Base-by-base conservation (phyloP, 2,888 invertebrate species). In the Steinernema hermaphroditum region DNA sequence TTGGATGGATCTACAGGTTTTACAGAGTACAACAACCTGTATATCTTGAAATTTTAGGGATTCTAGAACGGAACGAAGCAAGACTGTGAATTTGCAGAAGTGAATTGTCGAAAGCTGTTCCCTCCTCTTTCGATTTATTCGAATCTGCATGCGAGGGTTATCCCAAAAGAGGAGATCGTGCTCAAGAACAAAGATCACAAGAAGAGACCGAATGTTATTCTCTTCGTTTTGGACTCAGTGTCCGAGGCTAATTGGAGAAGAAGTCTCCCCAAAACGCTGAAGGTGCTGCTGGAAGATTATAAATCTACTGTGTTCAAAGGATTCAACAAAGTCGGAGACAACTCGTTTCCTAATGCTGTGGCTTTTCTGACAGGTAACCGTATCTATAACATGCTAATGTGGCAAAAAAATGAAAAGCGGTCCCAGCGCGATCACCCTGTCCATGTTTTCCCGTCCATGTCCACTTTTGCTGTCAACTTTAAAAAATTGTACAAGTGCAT, bases 311-410 rank as follows among this genome's bases (percentile, higher is more conserved):
- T 78, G 19, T 73, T 78, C 24, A 72, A 49, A 16, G 88, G 88
- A 0, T 88, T 87, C 80, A 87, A 85, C 70, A 88, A 88, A 79
- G 87, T 88, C 9, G 88, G 86, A 2, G 88, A 88, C 75, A 88
- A 88, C 74, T 87, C 87, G 0, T 88, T 87, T 72, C 85, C 87
- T 0, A 88, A 88, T 73, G 85, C 87, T 1, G 83, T 84, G 14
- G 87, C 87, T 0, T 83, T 88, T 82, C 80, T 87, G 0, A 77
- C 84, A 4, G 87, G 87, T 34, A 72, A 68, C 24, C 46, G 46
- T 14, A 49, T 34, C 14, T 0, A 69, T 69, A 24, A 19, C 8
- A 50, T 9, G 12, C 50, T 50, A 9, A 50, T 12, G 16, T 41
- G 43, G 9, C 43, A 41, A 41, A 41, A 41, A 41, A 41, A 41